phyloP scores from a whole-genome alignment of 2,113 vertebrate genomes.

The Pyxicephalus adspersus region DNA sequence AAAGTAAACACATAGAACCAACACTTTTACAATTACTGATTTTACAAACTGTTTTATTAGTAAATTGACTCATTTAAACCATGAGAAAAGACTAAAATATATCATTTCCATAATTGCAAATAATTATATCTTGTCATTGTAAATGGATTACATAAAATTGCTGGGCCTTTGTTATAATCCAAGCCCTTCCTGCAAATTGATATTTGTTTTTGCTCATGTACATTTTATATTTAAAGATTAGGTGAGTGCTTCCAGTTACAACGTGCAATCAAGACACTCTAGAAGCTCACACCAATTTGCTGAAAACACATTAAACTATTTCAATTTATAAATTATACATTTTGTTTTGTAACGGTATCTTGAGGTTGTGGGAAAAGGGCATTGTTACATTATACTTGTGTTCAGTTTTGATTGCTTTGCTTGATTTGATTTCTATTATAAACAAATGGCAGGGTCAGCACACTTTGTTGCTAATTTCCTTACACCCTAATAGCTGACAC shows the following conservation, averaged over 20 bases:
- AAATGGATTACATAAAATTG: constrained; percentile 36
- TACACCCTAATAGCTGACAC: too few relatives aligned
- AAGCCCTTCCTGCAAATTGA: constrained; percentile 10
- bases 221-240: constrained; percentile 3
- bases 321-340: too few relatives aligned
- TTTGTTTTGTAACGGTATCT: too few relatives aligned
- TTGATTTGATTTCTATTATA: too few relatives aligned
- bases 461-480: too few relatives aligned
- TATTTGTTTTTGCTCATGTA: constrained; percentile 30
- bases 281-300: too few relatives aligned
- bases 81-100: constrained; percentile 2
- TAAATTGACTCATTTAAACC: background rate
- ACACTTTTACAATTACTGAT: background rate
- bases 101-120: constrained; percentile 22
- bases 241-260: background rate
- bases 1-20: background rate
- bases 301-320: too few relatives aligned
- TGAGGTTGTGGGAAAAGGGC: too few relatives aligned
- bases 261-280: background rate
- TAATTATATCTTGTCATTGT: constrained; percentile 35
- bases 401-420: too few relatives aligned
- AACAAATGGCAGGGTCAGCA: too few relatives aligned
- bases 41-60: background rate
- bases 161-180: constrained; percentile 41
- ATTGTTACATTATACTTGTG: too few relatives aligned